Evolutionary conservation across 2,888 invertebrate genomes (phyloP), one percentile per base, ranked within the genome.

Genomic region (Candidula unifasciata): DNA sequence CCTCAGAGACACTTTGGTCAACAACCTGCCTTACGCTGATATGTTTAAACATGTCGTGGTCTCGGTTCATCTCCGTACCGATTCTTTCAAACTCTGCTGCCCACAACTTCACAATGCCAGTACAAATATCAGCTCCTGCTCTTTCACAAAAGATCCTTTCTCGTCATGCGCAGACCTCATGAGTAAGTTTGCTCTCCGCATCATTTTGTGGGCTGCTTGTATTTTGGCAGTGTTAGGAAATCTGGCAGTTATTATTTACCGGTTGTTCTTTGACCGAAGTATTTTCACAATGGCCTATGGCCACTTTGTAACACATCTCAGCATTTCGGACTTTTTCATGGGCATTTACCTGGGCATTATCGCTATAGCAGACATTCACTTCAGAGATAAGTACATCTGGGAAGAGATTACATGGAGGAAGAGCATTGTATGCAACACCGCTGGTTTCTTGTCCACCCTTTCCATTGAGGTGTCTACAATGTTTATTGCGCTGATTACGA

Each of bases 381-480:
- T 89, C 85, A 82, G 86, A 13, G 88, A 87, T n/a, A 60, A 73
- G 16, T 90, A 90, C 84, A 81, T 89, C 16, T 87, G 87, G 88
- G 85, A 89, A 68, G 89, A 90, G 54, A 73, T 64, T 16, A 2
- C 81, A 0, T 91, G 91, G 91, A 81, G 88, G n/a, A 74, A 83
- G 24, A 88, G 90, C n/a, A 5, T 44, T 3, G 76, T 80, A 24
- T 91, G 91, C 73, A 82, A 87, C 33, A 21, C 89, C 44, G 88
- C 90, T 3, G 91, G 91, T 21, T 82, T 86, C 27, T 54, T 90
- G 33, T 83, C 89, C 0, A 87, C 88, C 0, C 24, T 89, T 33
- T 95, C 95, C 83, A 95, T 95, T 85, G 95, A 95, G 91, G 95
- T 95, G 8, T 96, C 95, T 0, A 95, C 95, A 1, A 91, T 95